Percentiles rank a stretch among this genome's conserved stretches.
These are phyloP conservation scores for Euplagia quadripunctaria DNA, from an alignment of 2,888 invertebrate genomes.

Conservation along the genomic window DNA sequence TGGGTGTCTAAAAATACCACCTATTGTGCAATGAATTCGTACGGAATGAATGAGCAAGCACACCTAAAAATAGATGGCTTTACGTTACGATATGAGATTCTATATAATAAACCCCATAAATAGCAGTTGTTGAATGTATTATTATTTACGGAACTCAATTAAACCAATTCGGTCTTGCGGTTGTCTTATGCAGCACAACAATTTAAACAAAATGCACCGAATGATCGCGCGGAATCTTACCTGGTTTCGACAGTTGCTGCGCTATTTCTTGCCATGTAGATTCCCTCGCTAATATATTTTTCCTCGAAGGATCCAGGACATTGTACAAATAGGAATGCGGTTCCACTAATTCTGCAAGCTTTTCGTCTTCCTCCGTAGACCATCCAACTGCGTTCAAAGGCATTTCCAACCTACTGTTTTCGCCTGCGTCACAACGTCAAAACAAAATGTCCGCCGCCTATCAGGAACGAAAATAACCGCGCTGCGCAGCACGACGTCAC, in stretches of 20 bases:
- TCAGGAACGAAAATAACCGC: conserved; percentile 79
- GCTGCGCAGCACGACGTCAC: conserved; percentile 82
- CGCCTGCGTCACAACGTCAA: conserved; percentile 61
- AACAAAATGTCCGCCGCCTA: conserved; percentile 84
- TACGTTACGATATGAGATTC: background rate
- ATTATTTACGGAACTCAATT: background rate
- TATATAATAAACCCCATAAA: background rate
- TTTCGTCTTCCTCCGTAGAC: conserved; percentile 78
- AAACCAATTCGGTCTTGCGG: conserved; percentile 44
- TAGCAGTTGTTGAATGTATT: background rate
- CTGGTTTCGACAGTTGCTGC: conserved; percentile 75
- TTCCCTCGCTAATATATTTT: conserved; percentile 78
- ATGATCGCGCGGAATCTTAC: conserved; percentile 52
- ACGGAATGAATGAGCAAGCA: conserved; percentile 13
- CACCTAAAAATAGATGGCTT: conserved; percentile 32
- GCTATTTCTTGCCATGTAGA: conserved; percentile 81
- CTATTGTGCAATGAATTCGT: conserved; percentile 19
- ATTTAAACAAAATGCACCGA: conserved; percentile 34
- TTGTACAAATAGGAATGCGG: conserved; percentile 78
- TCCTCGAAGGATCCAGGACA: conserved; percentile 75
- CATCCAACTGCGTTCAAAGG: conserved; percentile 80
- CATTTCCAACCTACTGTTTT: conserved; percentile 68
- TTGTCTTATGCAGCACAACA: conserved; percentile 63
- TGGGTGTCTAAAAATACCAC: conserved; percentile 31
- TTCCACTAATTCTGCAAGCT: conserved; percentile 75